Evolutionary conservation across 2,888 invertebrate genomes (phyloP).

Genomic region (Lasioglossum pauxillum): DNA sequence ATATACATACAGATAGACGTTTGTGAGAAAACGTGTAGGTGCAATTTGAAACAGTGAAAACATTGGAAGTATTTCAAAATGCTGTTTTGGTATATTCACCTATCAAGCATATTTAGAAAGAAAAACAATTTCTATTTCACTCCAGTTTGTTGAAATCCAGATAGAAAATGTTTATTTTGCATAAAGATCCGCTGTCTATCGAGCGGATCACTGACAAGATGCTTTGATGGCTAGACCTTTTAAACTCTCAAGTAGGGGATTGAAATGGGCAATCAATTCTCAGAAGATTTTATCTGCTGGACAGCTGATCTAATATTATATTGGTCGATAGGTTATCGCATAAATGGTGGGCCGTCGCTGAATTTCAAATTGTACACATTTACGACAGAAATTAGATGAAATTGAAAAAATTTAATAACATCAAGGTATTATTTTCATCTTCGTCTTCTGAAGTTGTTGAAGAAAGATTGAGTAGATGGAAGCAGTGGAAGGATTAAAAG

Average conservation of each 20-base stretch:
- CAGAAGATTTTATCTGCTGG: not conserved
- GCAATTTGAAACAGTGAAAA: too few species aligned
- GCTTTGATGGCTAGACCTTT: not conserved
- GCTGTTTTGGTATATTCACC: too few species aligned
- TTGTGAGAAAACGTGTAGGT: too few species aligned
- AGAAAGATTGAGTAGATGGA: not conserved
- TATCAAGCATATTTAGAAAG: too few species aligned
- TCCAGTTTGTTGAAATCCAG: too few species aligned
- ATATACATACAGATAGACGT: too few species aligned
- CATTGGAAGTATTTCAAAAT: too few species aligned
- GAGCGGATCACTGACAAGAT: not conserved
- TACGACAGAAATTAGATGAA: not conserved
- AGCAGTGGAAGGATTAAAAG: not conserved
- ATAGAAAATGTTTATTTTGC: too few species aligned
- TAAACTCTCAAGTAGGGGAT: not conserved
- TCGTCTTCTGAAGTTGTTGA: too few species aligned
- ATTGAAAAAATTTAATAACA: not conserved
- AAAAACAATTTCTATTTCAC: too few species aligned
- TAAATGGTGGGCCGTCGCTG: too few species aligned
- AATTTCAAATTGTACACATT: not conserved
- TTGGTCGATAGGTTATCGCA: not conserved
- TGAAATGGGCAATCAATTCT: not conserved
- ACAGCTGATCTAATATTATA: not conserved
- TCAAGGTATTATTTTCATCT: not conserved
- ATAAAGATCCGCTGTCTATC: too few species aligned